A percentile compares a stretch with the other conserved stretches of the same genome.
Evolutionary conservation across 2,113 vertebrate species (phyloP).

Genomic region (Capreolus pygargus): DNA sequence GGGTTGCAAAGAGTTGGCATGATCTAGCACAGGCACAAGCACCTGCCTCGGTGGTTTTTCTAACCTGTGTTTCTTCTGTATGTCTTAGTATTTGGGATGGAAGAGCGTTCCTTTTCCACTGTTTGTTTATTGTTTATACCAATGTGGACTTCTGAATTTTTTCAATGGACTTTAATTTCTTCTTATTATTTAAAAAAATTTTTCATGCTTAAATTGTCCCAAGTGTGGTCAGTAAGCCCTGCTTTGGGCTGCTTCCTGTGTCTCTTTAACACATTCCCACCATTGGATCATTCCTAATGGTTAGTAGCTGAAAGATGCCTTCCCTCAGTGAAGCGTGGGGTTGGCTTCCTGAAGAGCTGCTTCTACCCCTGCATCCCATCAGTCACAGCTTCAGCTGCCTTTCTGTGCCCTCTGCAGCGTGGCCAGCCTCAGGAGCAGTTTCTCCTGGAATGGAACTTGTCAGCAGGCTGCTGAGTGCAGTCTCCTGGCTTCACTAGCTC

Average conservation of each 20-base stretch:
- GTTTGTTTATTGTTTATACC: neutral
- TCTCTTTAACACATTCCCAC: neutral
- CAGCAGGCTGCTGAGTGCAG: neutral
- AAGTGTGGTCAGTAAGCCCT: neutral
- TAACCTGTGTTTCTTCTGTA: neutral
- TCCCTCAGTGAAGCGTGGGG: neutral
- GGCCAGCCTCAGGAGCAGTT: neutral
- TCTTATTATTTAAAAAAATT: neutral
- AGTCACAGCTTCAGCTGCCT: neutral
- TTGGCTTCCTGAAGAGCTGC: neutral
- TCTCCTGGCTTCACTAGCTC: neutral
- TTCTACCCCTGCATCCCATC: neutral
- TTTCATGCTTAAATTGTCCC: neutral
- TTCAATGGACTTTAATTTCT: neutral
- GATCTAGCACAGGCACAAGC: neutral
- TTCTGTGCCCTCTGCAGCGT: neutral
- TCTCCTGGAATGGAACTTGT: neutral
- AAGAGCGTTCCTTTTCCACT: slow-evolving; percentile 4
- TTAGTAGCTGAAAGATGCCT: neutral
- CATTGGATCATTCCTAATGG: neutral
- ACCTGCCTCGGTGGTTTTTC: neutral
- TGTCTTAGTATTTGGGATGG: neutral
- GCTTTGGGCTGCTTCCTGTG: neutral
- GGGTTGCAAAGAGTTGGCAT: neutral
- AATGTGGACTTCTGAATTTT: slow-evolving; percentile 4